Evolutionary conservation across 2,888 invertebrate species (phyloP).

Genomic region (Acleris cristana): DNA sequence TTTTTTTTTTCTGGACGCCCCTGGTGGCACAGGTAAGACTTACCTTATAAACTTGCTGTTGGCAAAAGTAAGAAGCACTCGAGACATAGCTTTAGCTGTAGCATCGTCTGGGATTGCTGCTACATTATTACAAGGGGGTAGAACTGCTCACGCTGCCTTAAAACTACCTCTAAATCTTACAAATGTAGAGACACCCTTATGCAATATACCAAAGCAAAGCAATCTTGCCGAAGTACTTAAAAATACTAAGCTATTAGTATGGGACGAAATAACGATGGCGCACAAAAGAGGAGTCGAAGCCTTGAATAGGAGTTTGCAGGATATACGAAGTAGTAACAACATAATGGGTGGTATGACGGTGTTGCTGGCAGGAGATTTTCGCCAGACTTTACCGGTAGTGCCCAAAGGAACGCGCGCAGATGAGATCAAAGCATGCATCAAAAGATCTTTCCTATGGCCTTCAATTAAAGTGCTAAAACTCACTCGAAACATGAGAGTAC

Average conservation of each 20-base stretch:
- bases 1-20: slow-evolving; percentile 26
- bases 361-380: slow-evolving; percentile 1
- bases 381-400: slow-evolving; percentile 1
- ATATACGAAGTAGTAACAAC: slow-evolving; percentile 2
- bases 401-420: slow-evolving; percentile 8
- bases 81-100: slow-evolving; percentile 38
- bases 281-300: slow-evolving; percentile 39
- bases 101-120: slow-evolving; percentile 39
- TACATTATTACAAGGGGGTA: slow-evolving; percentile 35
- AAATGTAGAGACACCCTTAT: slow-evolving; percentile 16
- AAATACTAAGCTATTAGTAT: slow-evolving; percentile 42
- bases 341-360: slow-evolving; percentile 2
- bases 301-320: slow-evolving; percentile 27
- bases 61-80: slow-evolving; percentile 23
- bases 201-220: slow-evolving; percentile 8
- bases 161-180: slow-evolving; percentile 33
- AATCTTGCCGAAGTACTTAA: slow-evolving; percentile 23
- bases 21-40: slow-evolving; percentile 38
- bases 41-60: slow-evolving; percentile 36
- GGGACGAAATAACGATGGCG: slow-evolving; percentile 46
- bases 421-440: slow-evolving; percentile 3
- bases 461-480: background rate
- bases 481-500: slow-evolving; percentile 1
- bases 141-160: slow-evolving; percentile 37
- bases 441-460: background rate